Evolutionary conservation across 2,888 invertebrate species (phyloP).

Genomic region (Drosophila eohydei): DNA sequence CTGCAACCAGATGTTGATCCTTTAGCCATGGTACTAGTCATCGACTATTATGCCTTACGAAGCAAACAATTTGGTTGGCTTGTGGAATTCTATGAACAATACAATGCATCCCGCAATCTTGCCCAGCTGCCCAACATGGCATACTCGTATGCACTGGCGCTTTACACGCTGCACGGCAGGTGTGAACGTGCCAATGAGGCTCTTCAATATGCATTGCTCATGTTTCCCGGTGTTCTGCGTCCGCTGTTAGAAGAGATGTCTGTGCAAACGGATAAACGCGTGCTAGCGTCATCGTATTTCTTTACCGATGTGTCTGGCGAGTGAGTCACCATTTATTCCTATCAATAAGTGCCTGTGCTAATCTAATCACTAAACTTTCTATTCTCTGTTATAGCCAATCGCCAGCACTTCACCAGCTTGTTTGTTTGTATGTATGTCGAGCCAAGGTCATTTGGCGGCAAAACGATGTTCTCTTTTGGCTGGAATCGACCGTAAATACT

Average conservation of each 20-base stretch:
- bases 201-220: constrained; percentile 91
- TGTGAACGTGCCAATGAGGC: constrained; percentile 86
- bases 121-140: constrained; percentile 95
- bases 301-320: constrained; percentile 80
- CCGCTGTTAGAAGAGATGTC: constrained; percentile 91
- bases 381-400: constrained; percentile 85
- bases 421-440: constrained; percentile 90
- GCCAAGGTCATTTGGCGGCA: constrained; percentile 93
- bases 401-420: constrained; percentile 89
- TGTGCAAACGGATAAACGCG: constrained; percentile 89
- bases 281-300: constrained; percentile 86
- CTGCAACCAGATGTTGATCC: constrained; percentile 92
- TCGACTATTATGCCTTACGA: constrained; percentile 93
- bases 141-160: constrained; percentile 91
- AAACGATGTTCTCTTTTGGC: constrained; percentile 89
- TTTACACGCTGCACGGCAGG: constrained; percentile 87
- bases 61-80: constrained; percentile 91
- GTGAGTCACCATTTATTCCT: constrained; percentile 53
- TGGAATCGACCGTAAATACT: constrained; percentile 89
- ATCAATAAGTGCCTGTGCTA: neutral
- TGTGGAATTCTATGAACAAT: constrained; percentile 86
- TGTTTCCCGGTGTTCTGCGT: constrained; percentile 92
- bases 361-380: constrained; percentile 24
- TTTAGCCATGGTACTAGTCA: constrained; percentile 89
- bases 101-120: constrained; percentile 88